Evolutionary conservation across 2,888 invertebrate species (phyloP), one percentile per base, ranked within the genome.

Genomic region (Parochlus steinenii): DNA sequence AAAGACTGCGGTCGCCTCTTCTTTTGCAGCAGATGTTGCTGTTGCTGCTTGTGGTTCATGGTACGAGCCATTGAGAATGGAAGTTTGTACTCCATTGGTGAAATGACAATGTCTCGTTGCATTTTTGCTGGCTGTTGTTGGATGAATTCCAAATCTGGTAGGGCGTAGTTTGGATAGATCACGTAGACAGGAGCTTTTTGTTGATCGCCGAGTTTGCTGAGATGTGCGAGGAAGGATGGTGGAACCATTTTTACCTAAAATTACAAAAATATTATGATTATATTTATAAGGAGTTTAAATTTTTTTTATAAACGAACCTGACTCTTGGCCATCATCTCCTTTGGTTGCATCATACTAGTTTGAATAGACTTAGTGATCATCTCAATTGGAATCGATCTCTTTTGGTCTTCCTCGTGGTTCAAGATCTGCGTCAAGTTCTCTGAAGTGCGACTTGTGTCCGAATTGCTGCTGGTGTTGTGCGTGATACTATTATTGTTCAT

Each of bases 121-220:
- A 34, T 14, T 10, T 34, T 34, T 11, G 28, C 3, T 20, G 64
- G 53, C 40, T 64, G 58, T 41, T 56, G 52, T 37, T 51, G 48
- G 37, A 90, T 65, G 56, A 90, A 90, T 46, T 80, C 81, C 46
- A 90, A 66, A 60, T 89, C 83, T 14, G 90, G 89, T 41, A 90
- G 59, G 6, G 87, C 78, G 50, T 90, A 90, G 56, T 80, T 87
- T 18, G 90, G 89, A 59, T 87, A 90, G 43, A 87, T 71, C 27
- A 90, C 79, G 55, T 83, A 89, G 2, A 89, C 80, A 4, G 86
- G 83, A 48, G 78, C 80, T 48, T 72, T 55, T 5, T 52, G 56
- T 51, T 65, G 68, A 44, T 68, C 69, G 6, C 68, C 71, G 52
- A 69, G 58, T 50, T 69, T 75, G 28, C 55, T 56, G 11, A 78